Evolutionary conservation across 2,113 vertebrate species (phyloP).

Genomic region (Prunella fulvescens): DNA sequence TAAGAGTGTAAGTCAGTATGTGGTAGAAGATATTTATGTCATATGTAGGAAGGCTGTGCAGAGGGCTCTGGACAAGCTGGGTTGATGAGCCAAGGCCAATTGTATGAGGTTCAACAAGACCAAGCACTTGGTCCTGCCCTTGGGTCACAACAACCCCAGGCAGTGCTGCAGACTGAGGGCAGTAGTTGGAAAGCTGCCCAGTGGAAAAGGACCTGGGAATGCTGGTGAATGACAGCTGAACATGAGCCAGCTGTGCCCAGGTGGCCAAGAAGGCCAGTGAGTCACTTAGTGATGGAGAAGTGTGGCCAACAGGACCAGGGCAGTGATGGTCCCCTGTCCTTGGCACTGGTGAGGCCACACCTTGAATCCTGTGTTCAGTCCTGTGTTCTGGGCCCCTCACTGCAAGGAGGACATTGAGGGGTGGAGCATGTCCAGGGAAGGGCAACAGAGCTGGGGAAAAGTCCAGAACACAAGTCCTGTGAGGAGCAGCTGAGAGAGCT

Average conservation of each 20-base stretch:
- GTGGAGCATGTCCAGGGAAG: not conserved
- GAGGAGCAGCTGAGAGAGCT: not conserved
- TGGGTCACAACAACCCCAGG: not conserved
- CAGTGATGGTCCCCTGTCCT: accelerated
- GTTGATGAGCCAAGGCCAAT: not conserved
- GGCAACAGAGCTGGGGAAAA: accelerated
- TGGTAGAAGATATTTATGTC: not conserved
- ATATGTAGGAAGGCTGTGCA: not conserved
- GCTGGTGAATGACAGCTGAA: not conserved
- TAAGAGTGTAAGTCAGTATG: not conserved
- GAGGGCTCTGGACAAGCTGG: not conserved
- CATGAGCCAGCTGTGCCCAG: not conserved
- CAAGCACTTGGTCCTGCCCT: not conserved
- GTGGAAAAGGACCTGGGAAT: not conserved
- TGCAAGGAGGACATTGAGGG: not conserved
- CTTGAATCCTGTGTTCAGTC: accelerated
- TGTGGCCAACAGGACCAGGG: not conserved
- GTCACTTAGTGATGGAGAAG: too few species aligned
- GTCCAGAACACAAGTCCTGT: not conserved
- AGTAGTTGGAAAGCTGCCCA: not conserved
- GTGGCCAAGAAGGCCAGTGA: not conserved
- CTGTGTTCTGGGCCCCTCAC: not conserved
- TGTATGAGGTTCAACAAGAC: not conserved
- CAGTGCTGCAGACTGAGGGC: not conserved
- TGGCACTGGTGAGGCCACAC: not conserved